Percentiles rank a stretch among this genome's conserved stretches.
These are phyloP conservation scores for Drosophila bifasciata DNA, from an alignment of 1,140 invertebrate genomes.

Conservation along the genomic window DNA sequence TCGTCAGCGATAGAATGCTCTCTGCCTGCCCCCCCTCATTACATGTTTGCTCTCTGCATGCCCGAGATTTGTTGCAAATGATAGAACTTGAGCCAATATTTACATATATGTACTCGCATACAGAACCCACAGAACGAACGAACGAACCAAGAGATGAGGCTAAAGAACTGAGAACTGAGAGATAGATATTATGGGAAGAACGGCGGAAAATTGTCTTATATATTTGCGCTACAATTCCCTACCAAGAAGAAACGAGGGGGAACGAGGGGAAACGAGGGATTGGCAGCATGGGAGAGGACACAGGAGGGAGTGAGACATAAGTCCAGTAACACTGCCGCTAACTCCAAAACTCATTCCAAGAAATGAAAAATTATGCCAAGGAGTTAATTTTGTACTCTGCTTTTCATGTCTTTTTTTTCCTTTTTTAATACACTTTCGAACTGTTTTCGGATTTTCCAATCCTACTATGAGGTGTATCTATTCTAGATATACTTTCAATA, in stretches of 20 bases:
- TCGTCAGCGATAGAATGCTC: conserved; percentile 7
- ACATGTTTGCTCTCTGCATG: conserved; percentile 62
- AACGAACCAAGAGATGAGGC: conserved; percentile 23
- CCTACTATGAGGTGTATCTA: too few species aligned
- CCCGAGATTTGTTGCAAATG: conserved; percentile 73
- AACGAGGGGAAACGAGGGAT: neutral
- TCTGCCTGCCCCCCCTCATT: conserved; percentile 2
- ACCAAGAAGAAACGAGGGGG: conserved; percentile 12
- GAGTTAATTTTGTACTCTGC: conserved; percentile 72
- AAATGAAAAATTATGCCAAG: conserved; percentile 80
- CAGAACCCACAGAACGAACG: neutral
- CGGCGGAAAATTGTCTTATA: conserved; percentile 63
- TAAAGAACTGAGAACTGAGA: neutral
- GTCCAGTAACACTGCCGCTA: conserved; percentile 58
- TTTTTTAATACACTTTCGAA: neutral
- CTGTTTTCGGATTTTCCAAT: too few species aligned
- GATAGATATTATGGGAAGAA: conserved; percentile 36
- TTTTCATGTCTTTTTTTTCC: conserved; percentile 13
- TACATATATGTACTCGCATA: conserved; percentile 61
- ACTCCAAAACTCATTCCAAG: conserved; percentile 66
- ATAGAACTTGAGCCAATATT: conserved; percentile 77
- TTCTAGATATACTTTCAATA: too few species aligned
- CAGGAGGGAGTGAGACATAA: conserved; percentile 15
- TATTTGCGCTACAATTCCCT: conserved; percentile 57
- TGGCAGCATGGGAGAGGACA: neutral